Conservation (phyloP, 2,113 vertebrate species). For the Patagioenas fasciata region DNA sequence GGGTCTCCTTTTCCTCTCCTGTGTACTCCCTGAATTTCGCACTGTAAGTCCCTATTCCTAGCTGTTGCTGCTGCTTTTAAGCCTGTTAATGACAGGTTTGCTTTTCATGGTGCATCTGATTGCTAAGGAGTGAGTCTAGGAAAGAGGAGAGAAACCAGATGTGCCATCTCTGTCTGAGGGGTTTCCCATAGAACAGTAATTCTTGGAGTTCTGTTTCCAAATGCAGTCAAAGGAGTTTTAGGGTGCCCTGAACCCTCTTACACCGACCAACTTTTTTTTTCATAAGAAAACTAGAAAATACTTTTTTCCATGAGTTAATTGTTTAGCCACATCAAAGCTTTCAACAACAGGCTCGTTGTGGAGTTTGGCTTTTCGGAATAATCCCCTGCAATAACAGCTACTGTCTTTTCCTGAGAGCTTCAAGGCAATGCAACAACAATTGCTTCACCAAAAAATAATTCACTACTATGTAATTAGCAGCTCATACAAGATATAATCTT, state of each 20-base stretch:
- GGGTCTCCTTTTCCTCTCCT: not conserved
- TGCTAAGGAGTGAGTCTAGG: not conserved
- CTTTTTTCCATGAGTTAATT: not conserved
- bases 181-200: not conserved
- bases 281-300: not conserved
- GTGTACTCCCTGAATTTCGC: not conserved
- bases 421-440: not conserved
- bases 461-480: not conserved
- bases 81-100: not conserved
- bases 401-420: not conserved
- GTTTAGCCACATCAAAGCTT: not conserved
- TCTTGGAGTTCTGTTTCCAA: not conserved
- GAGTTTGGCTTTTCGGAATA: not conserved
- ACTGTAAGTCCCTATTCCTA: not conserved
- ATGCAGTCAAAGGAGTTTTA: not conserved
- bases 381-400: not conserved
- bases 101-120: not conserved
- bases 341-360: not conserved
- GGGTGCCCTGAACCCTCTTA: not conserved
- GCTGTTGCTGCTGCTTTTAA: not conserved
- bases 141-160: not conserved
- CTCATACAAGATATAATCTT: not conserved
- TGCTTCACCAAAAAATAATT: not conserved
- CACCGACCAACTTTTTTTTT: not conserved
- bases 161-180: accelerated